Percentiles rank a stretch among this genome's conserved stretches.
These are phyloP conservation scores for Hirtodrosophila cameraria DNA, from an alignment of 2,888 invertebrate species.

Conservation along the genomic window DNA sequence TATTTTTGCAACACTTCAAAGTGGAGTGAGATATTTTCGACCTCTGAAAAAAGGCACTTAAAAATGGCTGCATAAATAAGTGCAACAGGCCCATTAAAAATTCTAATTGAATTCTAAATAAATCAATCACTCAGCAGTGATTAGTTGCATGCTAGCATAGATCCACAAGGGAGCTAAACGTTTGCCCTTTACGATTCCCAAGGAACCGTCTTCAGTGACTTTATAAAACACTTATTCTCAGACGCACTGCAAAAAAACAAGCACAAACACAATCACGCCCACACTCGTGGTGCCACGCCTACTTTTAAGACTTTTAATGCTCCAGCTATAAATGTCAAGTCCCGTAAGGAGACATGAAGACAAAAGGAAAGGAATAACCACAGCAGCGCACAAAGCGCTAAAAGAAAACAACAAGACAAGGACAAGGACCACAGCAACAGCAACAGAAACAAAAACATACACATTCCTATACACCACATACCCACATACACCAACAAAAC, in stretches of 20 bases:
- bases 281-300: constrained; percentile 19
- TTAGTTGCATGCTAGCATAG: constrained; percentile 26
- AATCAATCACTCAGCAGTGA: constrained; percentile 36
- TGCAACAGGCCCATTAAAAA: no score
- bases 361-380: constrained; percentile 60
- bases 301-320: constrained; percentile 66
- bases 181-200: constrained; percentile 35
- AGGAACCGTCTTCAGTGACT: constrained; percentile 44
- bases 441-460: constrained; percentile 21
- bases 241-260: constrained; percentile 2
- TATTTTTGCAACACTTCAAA: no score
- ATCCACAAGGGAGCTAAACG: not conserved
- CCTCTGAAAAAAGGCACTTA: no score
- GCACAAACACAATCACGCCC: constrained; percentile 7
- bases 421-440: constrained; percentile 23
- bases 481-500: constrained; percentile 31
- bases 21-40: no score
- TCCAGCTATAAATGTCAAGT: constrained; percentile 73
- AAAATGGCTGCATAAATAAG: no score
- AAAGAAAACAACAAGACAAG: constrained; percentile 50
- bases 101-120: not conserved
- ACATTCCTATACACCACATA: constrained; percentile 13
- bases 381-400: constrained; percentile 59
- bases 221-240: constrained; percentile 44
- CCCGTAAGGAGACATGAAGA: constrained; percentile 46